These are phyloP conservation scores for chimpanzee (Pan troglodytes) DNA, from an alignment of 2,113 vertebrate species.

Conservation along the genomic window DNA sequence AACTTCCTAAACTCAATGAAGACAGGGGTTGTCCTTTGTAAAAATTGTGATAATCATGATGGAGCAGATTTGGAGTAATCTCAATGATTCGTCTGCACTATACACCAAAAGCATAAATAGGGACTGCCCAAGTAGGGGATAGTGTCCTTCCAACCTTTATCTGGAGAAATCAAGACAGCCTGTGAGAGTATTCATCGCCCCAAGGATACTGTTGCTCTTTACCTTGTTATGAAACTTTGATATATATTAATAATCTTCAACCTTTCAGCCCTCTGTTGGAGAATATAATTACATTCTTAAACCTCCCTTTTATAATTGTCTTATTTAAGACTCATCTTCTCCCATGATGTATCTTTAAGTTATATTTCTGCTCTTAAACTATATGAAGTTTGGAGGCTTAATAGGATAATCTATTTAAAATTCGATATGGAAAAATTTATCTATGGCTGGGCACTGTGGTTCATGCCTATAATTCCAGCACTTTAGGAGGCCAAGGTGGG, in stretches of 20 bases:
- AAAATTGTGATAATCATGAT: not conserved
- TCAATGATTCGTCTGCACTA: not conserved
- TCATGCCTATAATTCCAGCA: not conserved
- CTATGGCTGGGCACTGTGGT: not conserved
- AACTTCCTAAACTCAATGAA: not conserved
- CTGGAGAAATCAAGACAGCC: not conserved
- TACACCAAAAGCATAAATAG: not conserved
- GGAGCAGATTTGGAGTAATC: not conserved
- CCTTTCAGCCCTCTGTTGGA: not conserved
- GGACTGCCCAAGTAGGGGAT: not conserved
- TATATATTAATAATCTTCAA: not conserved
- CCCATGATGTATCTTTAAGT: constrained; percentile 35
- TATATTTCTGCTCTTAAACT: constrained; percentile 39
- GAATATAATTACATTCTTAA: not conserved
- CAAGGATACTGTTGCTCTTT: not conserved
- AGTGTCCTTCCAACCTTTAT: not conserved
- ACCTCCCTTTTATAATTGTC: not conserved
- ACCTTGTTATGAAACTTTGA: not conserved
- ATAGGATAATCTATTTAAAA: constrained; percentile 37
- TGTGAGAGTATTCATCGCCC: not conserved
- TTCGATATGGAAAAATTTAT: not conserved
- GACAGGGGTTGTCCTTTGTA: not conserved
- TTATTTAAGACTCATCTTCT: constrained; percentile 15
- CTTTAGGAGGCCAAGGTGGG: not conserved
- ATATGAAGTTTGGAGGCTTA: constrained; percentile 25